phyloP scores from a whole-genome alignment of 2,797 vertebrate genomes.

The Falco cherrug region DNA sequence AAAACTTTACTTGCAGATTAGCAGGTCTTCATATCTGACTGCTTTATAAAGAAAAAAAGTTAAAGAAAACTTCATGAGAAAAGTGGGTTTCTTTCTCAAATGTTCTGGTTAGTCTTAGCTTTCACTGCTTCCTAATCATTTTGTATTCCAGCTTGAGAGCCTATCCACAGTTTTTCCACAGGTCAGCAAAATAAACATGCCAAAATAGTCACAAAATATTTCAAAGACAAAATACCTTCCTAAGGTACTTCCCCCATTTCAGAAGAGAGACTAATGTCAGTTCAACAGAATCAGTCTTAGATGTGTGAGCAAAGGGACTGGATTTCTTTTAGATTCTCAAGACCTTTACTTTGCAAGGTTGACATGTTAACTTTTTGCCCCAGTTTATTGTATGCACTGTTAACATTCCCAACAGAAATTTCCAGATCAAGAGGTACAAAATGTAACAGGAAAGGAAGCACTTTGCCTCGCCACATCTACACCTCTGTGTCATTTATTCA shows the following conservation, averaged over 20 bases:
- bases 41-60: neutral
- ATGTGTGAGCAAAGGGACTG: neutral
- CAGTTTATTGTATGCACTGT: neutral
- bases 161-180: neutral
- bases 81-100: neutral
- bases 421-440: constrained; percentile 10
- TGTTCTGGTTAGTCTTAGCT: neutral
- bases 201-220: neutral
- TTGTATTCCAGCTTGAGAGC: neutral
- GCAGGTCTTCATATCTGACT: fast-evolving
- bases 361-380: neutral
- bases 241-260: neutral
- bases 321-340: neutral
- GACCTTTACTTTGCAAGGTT: neutral
- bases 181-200: neutral
- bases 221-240: neutral
- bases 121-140: neutral
- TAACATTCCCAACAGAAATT: neutral
- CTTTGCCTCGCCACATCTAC: neutral
- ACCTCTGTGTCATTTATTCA: neutral
- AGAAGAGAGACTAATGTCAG: neutral
- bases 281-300: neutral
- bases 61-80: neutral
- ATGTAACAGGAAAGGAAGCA: neutral
- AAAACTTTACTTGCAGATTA: neutral